phyloP scores from a whole-genome alignment of 2,797 vertebrate species.

The Scarus forsteni region DNA sequence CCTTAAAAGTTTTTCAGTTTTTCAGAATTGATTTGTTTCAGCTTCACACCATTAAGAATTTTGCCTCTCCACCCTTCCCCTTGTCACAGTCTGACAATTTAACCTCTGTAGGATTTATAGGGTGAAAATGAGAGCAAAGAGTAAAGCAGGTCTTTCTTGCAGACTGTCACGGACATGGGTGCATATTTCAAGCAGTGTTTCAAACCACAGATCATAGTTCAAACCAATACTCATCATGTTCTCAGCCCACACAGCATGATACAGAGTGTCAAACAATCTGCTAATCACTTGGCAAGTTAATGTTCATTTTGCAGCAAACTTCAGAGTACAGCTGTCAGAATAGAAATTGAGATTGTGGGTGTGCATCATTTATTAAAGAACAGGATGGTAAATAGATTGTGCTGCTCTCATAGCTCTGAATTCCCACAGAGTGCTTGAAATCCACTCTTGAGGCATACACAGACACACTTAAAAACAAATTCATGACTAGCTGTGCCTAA shows the following conservation, averaged over 20 bases:
- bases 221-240: conserved; percentile 56
- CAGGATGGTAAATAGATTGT: conserved; percentile 25
- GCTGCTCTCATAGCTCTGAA: conserved; percentile 34
- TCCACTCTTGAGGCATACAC: conserved; percentile 17
- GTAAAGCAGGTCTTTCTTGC: conserved; percentile 30
- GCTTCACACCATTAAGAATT: conserved; percentile 32
- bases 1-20: conserved; percentile 3
- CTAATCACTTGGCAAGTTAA: neutral
- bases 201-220: conserved; percentile 57
- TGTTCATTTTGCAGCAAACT: conserved; percentile 13
- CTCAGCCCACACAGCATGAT: conserved; percentile 69
- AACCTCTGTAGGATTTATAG: conserved; percentile 51
- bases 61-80: conserved; percentile 48
- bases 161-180: conserved; percentile 44
- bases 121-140: conserved; percentile 45
- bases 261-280: conserved; percentile 5
- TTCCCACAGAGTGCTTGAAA: conserved; percentile 41
- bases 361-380: conserved; percentile 26
- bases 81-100: conserved; percentile 51
- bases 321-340: conserved; percentile 4
- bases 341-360: conserved; percentile 8
- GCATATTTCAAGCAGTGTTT: conserved; percentile 62
- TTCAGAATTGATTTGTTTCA: conserved; percentile 35
- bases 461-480: conserved; percentile 26
- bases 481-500: conserved; percentile 59